Evolutionary conservation across 2,113 vertebrate genomes (phyloP), one percentile per base, ranked within the genome.

Genomic region (Macrotus californicus): DNA sequence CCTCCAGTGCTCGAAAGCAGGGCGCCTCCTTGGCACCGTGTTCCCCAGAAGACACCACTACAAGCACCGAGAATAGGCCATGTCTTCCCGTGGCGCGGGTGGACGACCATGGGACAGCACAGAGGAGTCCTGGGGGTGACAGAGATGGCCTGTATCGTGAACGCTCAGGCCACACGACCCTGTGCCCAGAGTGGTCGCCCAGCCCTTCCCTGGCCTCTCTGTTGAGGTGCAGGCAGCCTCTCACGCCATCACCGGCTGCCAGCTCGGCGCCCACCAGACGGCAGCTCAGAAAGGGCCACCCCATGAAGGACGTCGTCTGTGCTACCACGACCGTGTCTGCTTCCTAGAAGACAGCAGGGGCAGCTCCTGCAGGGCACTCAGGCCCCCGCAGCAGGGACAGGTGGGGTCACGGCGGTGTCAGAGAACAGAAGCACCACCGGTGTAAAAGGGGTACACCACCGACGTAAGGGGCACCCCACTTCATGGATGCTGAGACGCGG

Each of bases 321-420:
- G 11, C 11, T 2, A 8, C 0, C 64, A 50, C n/a, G 10, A 1
- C n/a, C 0, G 13, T 0, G 1, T 21, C n/a, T 6, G 18, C 34
- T 3, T 16, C 54, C 75, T 3, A 1, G 24, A 22, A 3, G 36
- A 22, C 48, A 6, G 82, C 46, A 46, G 61, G 10, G 48, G 50
- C 0, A 3, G 16, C 5, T 31, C 31, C 61, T 3, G 22, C 73
- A 46, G 91, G 12, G 39, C 31, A 0, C 2, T 0, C 16, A 2
- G 46, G n/a, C 26, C 52, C 2, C 6, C 21, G 26, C 18, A 6
- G 31, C 31, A 5, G 72, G 12, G 34, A 22, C 12, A 61, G 59
- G 3, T 5, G 26, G 26, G 59, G 59, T 61, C 59, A 61, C 24
- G 12, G 11, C 5, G 12, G 59, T 10, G 59, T 31, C 59, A 31